Evolutionary conservation across 35 echinoderm and acorn worm species (phyloP).

Genomic region (Anneissia japonica): DNA sequence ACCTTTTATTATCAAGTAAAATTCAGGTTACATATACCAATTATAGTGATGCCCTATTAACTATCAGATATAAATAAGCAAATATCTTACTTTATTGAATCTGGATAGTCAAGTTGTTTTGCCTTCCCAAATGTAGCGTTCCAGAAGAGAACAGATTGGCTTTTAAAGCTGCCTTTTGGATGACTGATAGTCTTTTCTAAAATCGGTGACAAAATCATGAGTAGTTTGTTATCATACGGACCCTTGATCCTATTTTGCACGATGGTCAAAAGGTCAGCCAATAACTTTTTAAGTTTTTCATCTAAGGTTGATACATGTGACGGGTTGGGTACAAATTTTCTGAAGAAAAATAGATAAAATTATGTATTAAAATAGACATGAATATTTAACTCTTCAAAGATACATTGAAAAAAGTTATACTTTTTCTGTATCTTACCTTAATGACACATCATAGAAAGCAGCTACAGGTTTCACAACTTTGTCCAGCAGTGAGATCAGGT

Average conservation of each 20-base stretch:
- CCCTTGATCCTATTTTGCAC: constrained; percentile 66
- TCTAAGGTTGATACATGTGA: neutral
- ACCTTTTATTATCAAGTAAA: no score
- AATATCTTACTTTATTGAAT: constrained; percentile 65
- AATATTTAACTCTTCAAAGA: no score
- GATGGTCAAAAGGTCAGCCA: constrained; percentile 63
- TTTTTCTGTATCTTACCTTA: constrained; percentile 24
- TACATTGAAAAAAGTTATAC: no score
- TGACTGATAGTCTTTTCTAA: constrained; percentile 54
- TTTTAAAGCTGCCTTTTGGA: constrained; percentile 57
- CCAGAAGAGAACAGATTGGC: constrained; percentile 76
- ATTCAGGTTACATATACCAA: no score
- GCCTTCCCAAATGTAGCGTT: constrained; percentile 70
- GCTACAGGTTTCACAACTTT: constrained; percentile 39
- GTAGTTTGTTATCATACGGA: constrained; percentile 41
- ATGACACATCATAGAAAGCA: constrained; percentile 41
- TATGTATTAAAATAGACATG: no score
- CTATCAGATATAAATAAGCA: neutral
- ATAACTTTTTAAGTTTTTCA: constrained; percentile 80
- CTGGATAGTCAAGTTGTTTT: constrained; percentile 47
- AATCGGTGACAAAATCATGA: constrained; percentile 44
- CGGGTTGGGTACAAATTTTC: neutral
- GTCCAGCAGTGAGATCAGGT: constrained; percentile 26
- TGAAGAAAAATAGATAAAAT: neutral
- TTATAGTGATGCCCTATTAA: no score